Evolutionary conservation across 2,113 vertebrate species (phyloP).

Genomic region (Thymallus thymallus): DNA sequence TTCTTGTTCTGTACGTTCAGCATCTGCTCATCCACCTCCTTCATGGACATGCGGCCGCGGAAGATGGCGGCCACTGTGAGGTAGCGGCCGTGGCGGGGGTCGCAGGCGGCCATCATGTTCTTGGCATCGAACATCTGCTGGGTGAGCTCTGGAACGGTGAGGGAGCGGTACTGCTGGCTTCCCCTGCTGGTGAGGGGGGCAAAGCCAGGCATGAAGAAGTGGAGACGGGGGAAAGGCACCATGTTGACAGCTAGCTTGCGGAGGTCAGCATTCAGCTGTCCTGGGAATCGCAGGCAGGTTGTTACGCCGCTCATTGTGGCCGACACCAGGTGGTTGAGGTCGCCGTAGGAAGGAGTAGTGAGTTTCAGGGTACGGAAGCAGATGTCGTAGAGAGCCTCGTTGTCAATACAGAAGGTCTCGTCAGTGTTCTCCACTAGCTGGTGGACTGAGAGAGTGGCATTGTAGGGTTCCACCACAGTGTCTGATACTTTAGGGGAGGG

Average conservation of each 20-base stretch:
- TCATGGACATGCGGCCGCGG: slow-evolving; percentile 83
- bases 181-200: slow-evolving; percentile 80
- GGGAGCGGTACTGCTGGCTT: slow-evolving; percentile 78
- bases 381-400: slow-evolving; percentile 80
- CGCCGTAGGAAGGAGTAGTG: slow-evolving; percentile 78
- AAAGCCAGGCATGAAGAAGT: slow-evolving; percentile 83
- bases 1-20: slow-evolving; percentile 92
- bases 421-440: slow-evolving; percentile 83
- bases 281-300: slow-evolving; percentile 79
- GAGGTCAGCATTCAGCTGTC: slow-evolving; percentile 80
- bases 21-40: slow-evolving; percentile 87
- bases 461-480: slow-evolving; percentile 81
- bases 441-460: slow-evolving; percentile 78
- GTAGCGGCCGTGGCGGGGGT: slow-evolving; percentile 78
- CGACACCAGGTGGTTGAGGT: slow-evolving; percentile 80
- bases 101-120: slow-evolving; percentile 83
- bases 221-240: slow-evolving; percentile 82
- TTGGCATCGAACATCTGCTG: slow-evolving; percentile 82
- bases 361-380: slow-evolving; percentile 83
- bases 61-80: slow-evolving; percentile 79
- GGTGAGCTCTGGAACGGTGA: slow-evolving; percentile 78
- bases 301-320: slow-evolving; percentile 82
- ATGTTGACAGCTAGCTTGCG: slow-evolving; percentile 80
- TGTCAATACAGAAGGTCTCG: slow-evolving; percentile 81
- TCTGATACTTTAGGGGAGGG: slow-evolving; percentile 81